Conservation (phyloP, 2,113 vertebrate species). For the Osmerus eperlanus region DNA sequence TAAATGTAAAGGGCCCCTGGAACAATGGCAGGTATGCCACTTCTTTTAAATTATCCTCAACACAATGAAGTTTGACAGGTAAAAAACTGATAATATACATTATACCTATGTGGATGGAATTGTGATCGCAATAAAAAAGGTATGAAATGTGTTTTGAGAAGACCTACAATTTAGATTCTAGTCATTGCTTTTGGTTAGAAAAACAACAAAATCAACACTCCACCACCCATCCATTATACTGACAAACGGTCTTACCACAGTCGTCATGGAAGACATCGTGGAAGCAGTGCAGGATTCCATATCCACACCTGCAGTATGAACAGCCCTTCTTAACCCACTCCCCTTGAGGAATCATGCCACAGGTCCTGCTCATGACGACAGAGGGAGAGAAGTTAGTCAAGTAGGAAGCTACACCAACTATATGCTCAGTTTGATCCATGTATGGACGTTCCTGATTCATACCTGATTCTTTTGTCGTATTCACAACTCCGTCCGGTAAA, state of each 20-base stretch:
- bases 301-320: slow-evolving; percentile 64
- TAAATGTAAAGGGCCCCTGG: no score
- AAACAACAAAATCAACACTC: not conserved
- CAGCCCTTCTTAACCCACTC: slow-evolving; percentile 68
- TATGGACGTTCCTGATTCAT: not conserved
- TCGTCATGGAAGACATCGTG: slow-evolving; percentile 57
- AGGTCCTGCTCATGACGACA: slow-evolving; percentile 44
- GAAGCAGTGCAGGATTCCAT: slow-evolving; percentile 66
- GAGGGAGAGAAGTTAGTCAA: not conserved
- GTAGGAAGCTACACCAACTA: not conserved
- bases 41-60: not conserved
- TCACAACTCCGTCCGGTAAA: slow-evolving; percentile 70
- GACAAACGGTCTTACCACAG: slow-evolving; percentile 58
- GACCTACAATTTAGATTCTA: not conserved
- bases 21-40: not conserved
- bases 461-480: slow-evolving; percentile 64
- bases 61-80: no score
- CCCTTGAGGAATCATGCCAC: slow-evolving; percentile 52
- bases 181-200: not conserved
- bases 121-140: no score
- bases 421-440: not conserved
- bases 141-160: not conserved
- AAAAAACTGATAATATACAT: no score
- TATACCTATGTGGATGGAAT: no score
- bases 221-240: not conserved